Conservation (phyloP, 2,113 vertebrate genomes). For the Seriola quinqueradiata region DNA sequence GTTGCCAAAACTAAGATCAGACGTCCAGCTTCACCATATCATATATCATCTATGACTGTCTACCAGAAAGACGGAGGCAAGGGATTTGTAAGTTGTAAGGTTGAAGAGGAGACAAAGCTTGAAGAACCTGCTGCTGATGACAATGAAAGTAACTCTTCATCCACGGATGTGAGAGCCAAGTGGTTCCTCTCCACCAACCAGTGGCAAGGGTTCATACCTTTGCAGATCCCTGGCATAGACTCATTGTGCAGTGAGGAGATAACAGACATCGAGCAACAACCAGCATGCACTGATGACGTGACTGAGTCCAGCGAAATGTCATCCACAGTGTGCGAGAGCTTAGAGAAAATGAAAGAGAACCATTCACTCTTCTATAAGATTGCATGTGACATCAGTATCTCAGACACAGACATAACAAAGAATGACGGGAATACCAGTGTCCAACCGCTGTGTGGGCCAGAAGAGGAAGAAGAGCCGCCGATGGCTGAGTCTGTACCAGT, state of each 20-base stretch:
- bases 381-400: slow-evolving; percentile 80
- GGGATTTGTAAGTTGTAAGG: slow-evolving; percentile 40
- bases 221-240: slow-evolving; percentile 62
- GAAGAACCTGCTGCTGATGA: slow-evolving; percentile 38
- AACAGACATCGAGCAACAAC: slow-evolving; percentile 38
- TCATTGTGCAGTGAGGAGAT: slow-evolving; percentile 40
- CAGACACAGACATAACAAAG: slow-evolving; percentile 78
- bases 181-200: slow-evolving; percentile 84
- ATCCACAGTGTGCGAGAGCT: slow-evolving; percentile 70
- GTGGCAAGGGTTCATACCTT: slow-evolving; percentile 77
- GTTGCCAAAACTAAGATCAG: slow-evolving; percentile 63
- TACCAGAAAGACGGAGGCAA: slow-evolving; percentile 66
- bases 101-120: slow-evolving; percentile 43
- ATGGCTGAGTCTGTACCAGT: slow-evolving; percentile 44
- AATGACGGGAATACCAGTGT: slow-evolving; percentile 56
- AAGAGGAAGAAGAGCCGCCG: slow-evolving; percentile 51
- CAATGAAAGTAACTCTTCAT: slow-evolving; percentile 51
- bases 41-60: slow-evolving; percentile 70
- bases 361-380: slow-evolving; percentile 82
- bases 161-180: slow-evolving; percentile 75
- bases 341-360: slow-evolving; percentile 79
- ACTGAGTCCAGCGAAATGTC: slow-evolving; percentile 63
- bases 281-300: slow-evolving; percentile 12
- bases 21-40: slow-evolving; percentile 71
- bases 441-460: slow-evolving; percentile 19